These are phyloP conservation scores for Melanerpes aurifrons DNA, from an alignment of 2,113 vertebrate species.

Conservation along the genomic window DNA sequence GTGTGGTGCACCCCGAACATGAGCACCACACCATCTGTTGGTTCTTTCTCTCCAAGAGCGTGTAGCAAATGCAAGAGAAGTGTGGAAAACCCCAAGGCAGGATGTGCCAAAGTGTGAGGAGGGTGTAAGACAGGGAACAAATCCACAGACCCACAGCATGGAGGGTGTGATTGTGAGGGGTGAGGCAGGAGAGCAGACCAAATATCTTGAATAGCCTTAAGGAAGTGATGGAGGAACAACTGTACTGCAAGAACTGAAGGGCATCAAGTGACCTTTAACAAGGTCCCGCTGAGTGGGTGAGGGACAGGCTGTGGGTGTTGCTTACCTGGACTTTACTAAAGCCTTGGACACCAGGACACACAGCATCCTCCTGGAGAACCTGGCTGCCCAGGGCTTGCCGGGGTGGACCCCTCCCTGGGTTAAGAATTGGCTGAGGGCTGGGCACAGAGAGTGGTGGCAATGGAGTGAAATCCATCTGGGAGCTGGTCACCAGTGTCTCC, in stretches of 20 bases:
- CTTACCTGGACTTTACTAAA: too few relatives aligned
- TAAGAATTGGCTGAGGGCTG: too few relatives aligned
- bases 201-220: background rate
- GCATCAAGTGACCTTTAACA: background rate
- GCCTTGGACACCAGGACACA: too few relatives aligned
- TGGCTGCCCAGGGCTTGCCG: too few relatives aligned
- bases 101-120: background rate
- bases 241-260: background rate
- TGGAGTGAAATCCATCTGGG: too few relatives aligned
- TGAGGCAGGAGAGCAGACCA: background rate
- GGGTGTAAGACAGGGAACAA: background rate
- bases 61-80: background rate
- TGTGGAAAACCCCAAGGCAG: background rate
- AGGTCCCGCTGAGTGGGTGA: background rate
- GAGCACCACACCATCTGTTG: background rate
- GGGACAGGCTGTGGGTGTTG: background rate
- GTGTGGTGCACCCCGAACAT: background rate
- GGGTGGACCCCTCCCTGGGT: too few relatives aligned
- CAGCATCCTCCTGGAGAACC: too few relatives aligned
- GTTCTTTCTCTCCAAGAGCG: background rate
- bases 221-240: background rate
- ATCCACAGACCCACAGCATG: background rate
- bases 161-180: background rate
- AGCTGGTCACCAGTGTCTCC: too few relatives aligned
- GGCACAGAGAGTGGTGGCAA: too few relatives aligned